Base-by-base conservation (phyloP, 2,797 vertebrate genomes). In the Heteromormyrus szaboi region DNA sequence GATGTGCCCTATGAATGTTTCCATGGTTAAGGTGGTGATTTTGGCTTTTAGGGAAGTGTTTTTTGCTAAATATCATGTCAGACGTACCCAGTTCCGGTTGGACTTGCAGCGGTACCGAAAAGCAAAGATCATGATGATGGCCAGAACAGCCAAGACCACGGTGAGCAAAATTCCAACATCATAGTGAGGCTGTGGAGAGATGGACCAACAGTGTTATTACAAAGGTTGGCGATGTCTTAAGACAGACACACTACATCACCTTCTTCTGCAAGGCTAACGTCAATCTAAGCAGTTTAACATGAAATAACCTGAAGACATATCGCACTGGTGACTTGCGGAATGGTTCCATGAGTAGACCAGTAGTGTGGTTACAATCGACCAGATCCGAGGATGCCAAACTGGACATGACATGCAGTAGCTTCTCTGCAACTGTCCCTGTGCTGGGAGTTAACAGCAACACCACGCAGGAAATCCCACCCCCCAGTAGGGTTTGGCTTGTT, bases 101-200 rank as follows among this genome's bases (percentile, higher is more conserved):
- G 92, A 95, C 88, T 97, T 97, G 95, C 98, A 99, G 92, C 97
- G 97, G 87, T 98, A 96, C 41, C 98, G 98, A 86, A 98, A 95
- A 87, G 97, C 96, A 4, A 98, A 98, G 91, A 97, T 97, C 76
- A 99, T 89, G 91, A 98, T 93, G 89, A 99, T 96, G 92, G 96
- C 95, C 0, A 97, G 92, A 88, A 98, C 95, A 0, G 96, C 98
- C 89, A 97, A 94, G 92, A 98, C 95, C 85, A 99, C 97, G 0
- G 98, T 99, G 93, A 99, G 95, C 90, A 99, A 96, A 93, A 99
- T 99, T 87, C 97, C 98, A 79, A 99, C 96, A 0, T 99, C 98
- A 0, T 99, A 98, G 93, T 97, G 96, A 87, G 96, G 96, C 98
- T 99, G 91, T 14, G 89, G 88, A 25, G 6, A 87, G 25, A 89